phyloP scores from a whole-genome alignment of 1,140 invertebrate species.

The Tetranychus cinnabarinus region DNA sequence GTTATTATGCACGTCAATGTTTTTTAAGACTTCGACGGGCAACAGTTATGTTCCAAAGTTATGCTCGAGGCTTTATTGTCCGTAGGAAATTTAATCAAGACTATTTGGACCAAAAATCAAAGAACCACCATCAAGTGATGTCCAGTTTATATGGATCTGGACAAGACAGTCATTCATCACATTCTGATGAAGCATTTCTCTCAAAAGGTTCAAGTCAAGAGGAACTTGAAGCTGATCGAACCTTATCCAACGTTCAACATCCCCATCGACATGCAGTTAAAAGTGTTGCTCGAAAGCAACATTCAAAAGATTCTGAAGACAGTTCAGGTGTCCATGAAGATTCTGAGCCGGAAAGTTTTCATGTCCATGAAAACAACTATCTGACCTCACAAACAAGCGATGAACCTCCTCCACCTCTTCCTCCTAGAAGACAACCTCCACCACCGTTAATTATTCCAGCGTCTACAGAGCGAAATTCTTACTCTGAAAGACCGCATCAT shows the following conservation, averaged over 20 bases:
- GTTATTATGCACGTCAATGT: conserved; percentile 36
- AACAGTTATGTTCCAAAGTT: conserved; percentile 12
- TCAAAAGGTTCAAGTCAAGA: conserved; percentile 32
- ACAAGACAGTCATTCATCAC: conserved; percentile 13
- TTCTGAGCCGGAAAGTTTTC: conserved; percentile 23
- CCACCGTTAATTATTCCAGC: not conserved
- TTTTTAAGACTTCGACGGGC: conserved; percentile 33
- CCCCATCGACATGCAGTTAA: not conserved
- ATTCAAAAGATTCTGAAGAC: not conserved
- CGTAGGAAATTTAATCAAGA: conserved; percentile 2
- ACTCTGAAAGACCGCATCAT: not conserved
- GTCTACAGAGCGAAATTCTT: too few relatives aligned
- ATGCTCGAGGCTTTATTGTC: conserved; percentile 15
- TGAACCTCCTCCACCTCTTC: not conserved
- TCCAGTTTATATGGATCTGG: too few relatives aligned
- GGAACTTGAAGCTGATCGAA: not conserved
- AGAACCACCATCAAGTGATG: too few relatives aligned
- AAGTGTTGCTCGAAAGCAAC: not conserved
- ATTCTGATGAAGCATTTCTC: conserved; percentile 26
- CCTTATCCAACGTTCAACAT: not conserved
- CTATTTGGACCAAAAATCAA: not conserved
- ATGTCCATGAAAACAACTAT: not conserved
- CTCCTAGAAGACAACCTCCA: not conserved
- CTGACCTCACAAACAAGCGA: not conserved
- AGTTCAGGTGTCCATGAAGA: conserved; percentile 32